These are phyloP conservation scores for Ahaetulla prasina DNA, from an alignment of 2,113 vertebrate genomes.

Conservation along the genomic window DNA sequence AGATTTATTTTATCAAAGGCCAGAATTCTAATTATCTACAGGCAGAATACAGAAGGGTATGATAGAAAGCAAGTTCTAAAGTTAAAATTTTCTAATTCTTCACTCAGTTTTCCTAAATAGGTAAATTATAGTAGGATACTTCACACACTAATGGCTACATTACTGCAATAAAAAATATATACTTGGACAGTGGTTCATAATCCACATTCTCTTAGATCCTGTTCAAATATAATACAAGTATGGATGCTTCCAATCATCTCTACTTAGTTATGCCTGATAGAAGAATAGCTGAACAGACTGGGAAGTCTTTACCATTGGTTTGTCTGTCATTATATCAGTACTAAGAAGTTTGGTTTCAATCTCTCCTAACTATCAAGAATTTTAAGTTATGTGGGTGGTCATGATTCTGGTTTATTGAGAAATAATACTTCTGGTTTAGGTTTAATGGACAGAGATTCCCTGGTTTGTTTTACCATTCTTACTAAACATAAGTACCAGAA, in stretches of 20 bases:
- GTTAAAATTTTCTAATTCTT: background rate
- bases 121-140: constrained; percentile 1
- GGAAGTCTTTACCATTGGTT: background rate
- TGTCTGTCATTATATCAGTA: background rate
- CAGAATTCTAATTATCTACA: background rate
- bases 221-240: background rate
- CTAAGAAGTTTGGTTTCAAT: background rate
- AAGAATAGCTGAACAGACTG: background rate
- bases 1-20: background rate
- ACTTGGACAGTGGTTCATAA: background rate
- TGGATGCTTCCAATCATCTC: background rate
- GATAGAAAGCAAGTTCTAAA: background rate
- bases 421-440: background rate
- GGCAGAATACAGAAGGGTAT: background rate
- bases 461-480: background rate
- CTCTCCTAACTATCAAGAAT: background rate
- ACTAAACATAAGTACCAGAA: background rate
- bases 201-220: background rate
- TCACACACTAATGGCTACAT: background rate
- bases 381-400: background rate
- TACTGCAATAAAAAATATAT: constrained; percentile 7
- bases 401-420: background rate
- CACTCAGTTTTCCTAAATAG: background rate
- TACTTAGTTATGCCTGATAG: background rate
- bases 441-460: background rate